Evolutionary conservation across 2,888 invertebrate species (phyloP).

Genomic region (Doris montereyensis): DNA sequence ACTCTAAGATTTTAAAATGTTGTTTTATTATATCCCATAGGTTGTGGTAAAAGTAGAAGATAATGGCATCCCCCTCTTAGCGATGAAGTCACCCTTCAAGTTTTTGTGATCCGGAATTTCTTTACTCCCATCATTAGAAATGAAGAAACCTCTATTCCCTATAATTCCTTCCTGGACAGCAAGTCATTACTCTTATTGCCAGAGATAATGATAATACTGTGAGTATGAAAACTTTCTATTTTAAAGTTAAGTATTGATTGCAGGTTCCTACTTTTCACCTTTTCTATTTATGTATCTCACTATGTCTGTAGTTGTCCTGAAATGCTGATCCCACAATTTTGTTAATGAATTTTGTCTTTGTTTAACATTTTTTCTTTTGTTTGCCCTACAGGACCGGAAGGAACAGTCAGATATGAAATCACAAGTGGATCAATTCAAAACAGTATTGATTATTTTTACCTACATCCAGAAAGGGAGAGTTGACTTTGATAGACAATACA

Average conservation of each 20-base stretch:
- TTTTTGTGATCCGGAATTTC: slow-evolving; percentile 53
- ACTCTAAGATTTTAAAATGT: too few relatives aligned
- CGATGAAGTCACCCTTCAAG: slow-evolving; percentile 50
- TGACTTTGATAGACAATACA: slow-evolving; percentile 26
- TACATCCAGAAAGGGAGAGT: slow-evolving; percentile 18
- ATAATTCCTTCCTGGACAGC: slow-evolving; percentile 38
- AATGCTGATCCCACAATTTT: too few relatives aligned
- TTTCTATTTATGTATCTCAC: too few relatives aligned
- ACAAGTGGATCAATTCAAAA: background rate
- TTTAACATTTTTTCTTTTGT: background rate
- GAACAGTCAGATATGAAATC: slow-evolving; percentile 27
- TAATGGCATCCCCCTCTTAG: slow-evolving; percentile 53
- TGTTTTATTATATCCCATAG: too few relatives aligned
- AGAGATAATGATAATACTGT: slow-evolving; percentile 53
- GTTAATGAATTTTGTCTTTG: background rate
- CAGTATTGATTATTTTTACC: slow-evolving; percentile 33
- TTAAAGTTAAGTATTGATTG: background rate
- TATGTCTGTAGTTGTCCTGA: too few relatives aligned
- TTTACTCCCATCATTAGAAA: slow-evolving; percentile 50
- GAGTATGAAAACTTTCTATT: slow-evolving; percentile 28
- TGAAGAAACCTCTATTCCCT: slow-evolving; percentile 40
- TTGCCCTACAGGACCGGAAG: slow-evolving; percentile 30
- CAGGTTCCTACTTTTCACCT: too few relatives aligned
- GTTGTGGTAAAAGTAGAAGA: slow-evolving; percentile 53
- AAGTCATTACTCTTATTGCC: slow-evolving; percentile 50